Conservation (phyloP, 2,888 invertebrate genomes). For the Drosophila mayaguana region DNA sequence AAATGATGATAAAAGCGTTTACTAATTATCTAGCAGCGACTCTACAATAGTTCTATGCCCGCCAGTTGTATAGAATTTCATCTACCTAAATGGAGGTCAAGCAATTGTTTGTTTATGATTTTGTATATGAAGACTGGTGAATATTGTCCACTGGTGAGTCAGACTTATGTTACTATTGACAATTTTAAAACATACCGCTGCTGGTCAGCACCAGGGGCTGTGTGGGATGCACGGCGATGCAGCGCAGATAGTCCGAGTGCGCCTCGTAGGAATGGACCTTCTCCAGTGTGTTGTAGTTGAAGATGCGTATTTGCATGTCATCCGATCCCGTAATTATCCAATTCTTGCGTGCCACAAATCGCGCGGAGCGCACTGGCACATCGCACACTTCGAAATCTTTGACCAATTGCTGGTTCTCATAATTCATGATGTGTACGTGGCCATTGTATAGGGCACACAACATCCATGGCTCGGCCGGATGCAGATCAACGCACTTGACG, state of each 20-base stretch:
- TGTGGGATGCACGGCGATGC: slow-evolving; percentile 98
- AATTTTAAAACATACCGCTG: slow-evolving; percentile 90
- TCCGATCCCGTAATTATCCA: slow-evolving; percentile 99
- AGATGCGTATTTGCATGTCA: slow-evolving; percentile 97
- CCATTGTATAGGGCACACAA: slow-evolving; percentile 99
- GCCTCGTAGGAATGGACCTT: slow-evolving; percentile 98
- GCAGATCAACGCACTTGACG: slow-evolving; percentile 98
- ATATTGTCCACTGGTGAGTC: not conserved
- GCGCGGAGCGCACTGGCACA: slow-evolving; percentile 97
- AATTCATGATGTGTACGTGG: slow-evolving; percentile 99
- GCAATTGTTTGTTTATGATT: slow-evolving; percentile 9
- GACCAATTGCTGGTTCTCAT: slow-evolving; percentile 96
- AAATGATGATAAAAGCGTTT: not conserved
- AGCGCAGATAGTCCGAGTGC: slow-evolving; percentile 98
- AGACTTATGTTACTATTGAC: not conserved
- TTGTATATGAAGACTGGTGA: not conserved
- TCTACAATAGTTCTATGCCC: not conserved
- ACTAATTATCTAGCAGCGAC: not conserved
- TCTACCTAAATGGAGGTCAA: slow-evolving; percentile 1
- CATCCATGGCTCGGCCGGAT: slow-evolving; percentile 99
- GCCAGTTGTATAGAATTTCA: not conserved
- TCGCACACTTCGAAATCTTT: slow-evolving; percentile 98
- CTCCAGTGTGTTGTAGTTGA: slow-evolving; percentile 99
- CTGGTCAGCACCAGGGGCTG: slow-evolving; percentile 98
- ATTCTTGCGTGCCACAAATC: slow-evolving; percentile 98